Conservation (phyloP, 2,113 vertebrate genomes). For the Orcinus orca region DNA sequence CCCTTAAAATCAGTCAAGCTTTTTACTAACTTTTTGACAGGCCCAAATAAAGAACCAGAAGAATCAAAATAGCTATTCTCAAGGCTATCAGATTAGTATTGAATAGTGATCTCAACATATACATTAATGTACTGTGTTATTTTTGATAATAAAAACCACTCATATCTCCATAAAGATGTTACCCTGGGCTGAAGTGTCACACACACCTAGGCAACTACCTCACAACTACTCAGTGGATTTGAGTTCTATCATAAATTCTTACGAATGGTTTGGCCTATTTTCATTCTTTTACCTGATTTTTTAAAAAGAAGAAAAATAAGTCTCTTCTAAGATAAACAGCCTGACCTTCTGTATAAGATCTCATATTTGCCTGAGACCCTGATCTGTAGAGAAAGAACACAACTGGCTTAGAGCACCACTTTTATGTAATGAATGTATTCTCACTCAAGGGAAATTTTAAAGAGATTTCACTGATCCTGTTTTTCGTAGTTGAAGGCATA, state of each 20-base stretch:
- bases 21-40: not conserved
- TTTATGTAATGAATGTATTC: not conserved
- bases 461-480: constrained; percentile 19
- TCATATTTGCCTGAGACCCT: not conserved
- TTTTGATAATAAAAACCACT: not conserved
- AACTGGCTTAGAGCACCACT: not conserved
- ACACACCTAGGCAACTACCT: not conserved
- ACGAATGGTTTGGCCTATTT: not conserved
- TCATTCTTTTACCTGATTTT: not conserved
- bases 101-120: not conserved
- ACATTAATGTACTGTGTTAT: not conserved
- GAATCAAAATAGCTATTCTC: not conserved
- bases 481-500: constrained; percentile 22
- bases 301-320: not conserved
- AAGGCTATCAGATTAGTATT: not conserved
- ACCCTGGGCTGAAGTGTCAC: not conserved
- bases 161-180: not conserved
- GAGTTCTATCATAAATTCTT: not conserved
- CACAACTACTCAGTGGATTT: not conserved
- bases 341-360: not conserved
- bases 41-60: not conserved
- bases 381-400: not conserved
- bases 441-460: not conserved
- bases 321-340: not conserved
- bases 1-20: not conserved